Base-by-base conservation (phyloP, 2,797 vertebrate species). In the Clamator glandarius region DNA sequence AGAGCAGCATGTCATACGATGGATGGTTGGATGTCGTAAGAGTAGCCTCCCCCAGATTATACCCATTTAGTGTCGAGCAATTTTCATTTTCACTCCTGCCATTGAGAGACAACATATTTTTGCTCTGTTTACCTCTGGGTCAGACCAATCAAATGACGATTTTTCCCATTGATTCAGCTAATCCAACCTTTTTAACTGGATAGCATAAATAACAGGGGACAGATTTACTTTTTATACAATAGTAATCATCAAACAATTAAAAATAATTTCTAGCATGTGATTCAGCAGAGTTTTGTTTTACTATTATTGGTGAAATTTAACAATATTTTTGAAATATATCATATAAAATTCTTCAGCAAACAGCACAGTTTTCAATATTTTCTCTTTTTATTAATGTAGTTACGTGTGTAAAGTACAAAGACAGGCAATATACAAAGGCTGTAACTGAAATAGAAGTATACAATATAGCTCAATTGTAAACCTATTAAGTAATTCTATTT, bases 401-500 rank as follows among this genome's bases (percentile, higher is more conserved):
- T 96, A 55, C 46, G 80, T 5, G 35, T 79, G 33, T 84, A 86
- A 93, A 96, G 79, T 69, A 93, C 59, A 93, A 95, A 95, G 51
- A 73, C 42, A 85, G 31, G 44, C 81, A 69, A 81, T 36, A 42
- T 86, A 84, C 67, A 85, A 95, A 94, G 57, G 44, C 90, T 88
- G 54, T 88, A 94, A 83, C 75, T 93, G 91, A 77, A 95, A 90
- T 6, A 83, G 84, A 95, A 93, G 61, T 88, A 70, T 75, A 84
- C 76, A 80, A 39, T 80, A 67, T 59, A 88, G 69, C 78, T 94
- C 87, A 92, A 63, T 84, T 77, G 44, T 88, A 92, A 94, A 93
- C 86, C 67, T 72, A 83, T 95, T 95, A 93, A 93, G 91, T 88
- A 93, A 93, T 95, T 96, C 87, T 94, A 58, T 94, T 96, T 96